These are phyloP conservation scores for Campylomormyrus tamandua DNA, from an alignment of 2,113 vertebrate species.

Conservation along the genomic window DNA sequence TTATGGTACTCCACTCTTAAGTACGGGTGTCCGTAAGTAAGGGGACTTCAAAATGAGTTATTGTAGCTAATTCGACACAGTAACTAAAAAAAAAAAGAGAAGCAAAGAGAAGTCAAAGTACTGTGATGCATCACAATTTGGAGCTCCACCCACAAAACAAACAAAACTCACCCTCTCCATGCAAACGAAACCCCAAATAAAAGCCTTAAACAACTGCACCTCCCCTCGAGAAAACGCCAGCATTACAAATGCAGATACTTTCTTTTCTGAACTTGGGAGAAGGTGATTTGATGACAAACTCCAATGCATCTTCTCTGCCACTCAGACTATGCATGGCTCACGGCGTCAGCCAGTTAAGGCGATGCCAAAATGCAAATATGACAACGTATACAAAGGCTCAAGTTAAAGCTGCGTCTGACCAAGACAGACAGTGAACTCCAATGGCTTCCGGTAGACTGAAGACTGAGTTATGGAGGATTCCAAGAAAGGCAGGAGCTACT, in stretches of 20 bases:
- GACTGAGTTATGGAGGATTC: neutral
- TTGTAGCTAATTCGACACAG: neutral
- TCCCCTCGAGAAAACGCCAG: neutral
- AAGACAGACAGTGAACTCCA: neutral
- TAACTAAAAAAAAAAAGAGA: neutral
- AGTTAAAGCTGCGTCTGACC: neutral
- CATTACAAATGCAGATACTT: neutral
- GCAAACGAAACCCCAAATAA: neutral
- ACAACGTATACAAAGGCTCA: neutral
- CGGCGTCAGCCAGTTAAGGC: neutral
- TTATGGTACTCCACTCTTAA: neutral
- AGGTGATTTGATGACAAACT: neutral
- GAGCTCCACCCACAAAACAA: neutral
- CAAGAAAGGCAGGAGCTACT: neutral
- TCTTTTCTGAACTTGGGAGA: neutral
- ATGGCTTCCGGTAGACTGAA: neutral
- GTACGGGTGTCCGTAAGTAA: neutral
- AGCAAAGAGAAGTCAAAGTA: neutral
- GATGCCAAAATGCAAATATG: neutral
- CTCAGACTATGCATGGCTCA: neutral
- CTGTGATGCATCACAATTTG: neutral
- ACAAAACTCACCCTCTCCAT: neutral
- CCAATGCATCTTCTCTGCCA: neutral
- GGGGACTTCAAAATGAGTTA: neutral
- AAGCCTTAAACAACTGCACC: neutral